Evolutionary conservation across 2,113 vertebrate species (phyloP).

Genomic region (Phainopepla nitens): DNA sequence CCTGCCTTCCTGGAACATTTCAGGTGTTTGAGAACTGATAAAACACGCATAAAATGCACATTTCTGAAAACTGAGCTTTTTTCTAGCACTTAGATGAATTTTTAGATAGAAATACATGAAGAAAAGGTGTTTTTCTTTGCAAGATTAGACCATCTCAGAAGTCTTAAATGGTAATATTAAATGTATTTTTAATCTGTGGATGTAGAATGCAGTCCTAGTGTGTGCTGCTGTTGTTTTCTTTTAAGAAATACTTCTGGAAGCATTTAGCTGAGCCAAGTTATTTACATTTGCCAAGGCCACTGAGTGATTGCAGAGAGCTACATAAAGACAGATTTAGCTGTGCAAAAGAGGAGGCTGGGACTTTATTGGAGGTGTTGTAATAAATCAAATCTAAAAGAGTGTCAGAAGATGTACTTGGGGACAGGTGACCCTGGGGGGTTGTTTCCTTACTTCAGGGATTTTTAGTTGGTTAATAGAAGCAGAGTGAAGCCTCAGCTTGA

Average conservation of each 20-base stretch:
- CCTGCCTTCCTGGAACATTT: neutral
- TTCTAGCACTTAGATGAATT: neutral
- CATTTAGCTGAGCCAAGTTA: neutral
- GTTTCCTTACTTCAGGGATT: neutral
- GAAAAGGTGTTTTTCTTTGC: neutral
- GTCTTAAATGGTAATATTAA: neutral
- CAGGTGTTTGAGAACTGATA: neutral
- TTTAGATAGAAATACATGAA: neutral
- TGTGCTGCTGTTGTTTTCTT: neutral
- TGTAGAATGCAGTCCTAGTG: neutral
- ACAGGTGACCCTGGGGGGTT: neutral
- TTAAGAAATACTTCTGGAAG: neutral
- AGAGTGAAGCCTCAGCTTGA: neutral
- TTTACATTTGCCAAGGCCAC: constrained; percentile 6
- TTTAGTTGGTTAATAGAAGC: neutral
- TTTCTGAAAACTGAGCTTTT: neutral
- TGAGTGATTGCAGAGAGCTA: neutral
- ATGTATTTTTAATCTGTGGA: neutral
- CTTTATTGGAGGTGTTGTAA: neutral
- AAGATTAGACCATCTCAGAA: neutral
- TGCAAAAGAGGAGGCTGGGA: neutral
- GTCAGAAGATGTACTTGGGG: neutral
- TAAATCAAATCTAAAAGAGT: neutral
- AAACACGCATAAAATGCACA: fast-evolving
- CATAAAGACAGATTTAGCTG: neutral